Evolutionary conservation across 2,888 invertebrate species (phyloP), one percentile per base, ranked within the genome.

Genomic region (Tromatobia lineatoria): DNA sequence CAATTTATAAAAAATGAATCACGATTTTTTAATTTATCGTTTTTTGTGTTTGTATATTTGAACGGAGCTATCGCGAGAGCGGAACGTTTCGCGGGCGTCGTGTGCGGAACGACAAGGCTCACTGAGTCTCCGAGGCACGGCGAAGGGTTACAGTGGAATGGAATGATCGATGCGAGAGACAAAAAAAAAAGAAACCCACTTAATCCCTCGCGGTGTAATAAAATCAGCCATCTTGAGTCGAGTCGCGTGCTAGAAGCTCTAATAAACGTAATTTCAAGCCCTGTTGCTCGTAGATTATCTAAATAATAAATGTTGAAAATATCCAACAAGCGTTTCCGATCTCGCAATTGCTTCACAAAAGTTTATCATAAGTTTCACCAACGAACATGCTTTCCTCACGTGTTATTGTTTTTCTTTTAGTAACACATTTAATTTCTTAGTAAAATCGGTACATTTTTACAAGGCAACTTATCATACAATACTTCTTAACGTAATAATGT

Each of bases 361-460:
- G 50, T 61, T 38, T 52, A 38, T 47, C 42, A 50, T 42, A 25
- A 80, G 15, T 15, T 18, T 50, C 29, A 25, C 11, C 29, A 29
- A 69, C 29, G 15, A 50, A 29, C 29, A 50, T 50, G 25, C 69
- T 29, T 50, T 69, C n/a, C 15, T 61, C 45, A 47, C 23, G 47
- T 52, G 20, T 74, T 67, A 61, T 70, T 42, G 25, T 69, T 80
- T 88, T 88, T 88, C 86, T 90, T 89, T 91, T 85, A 87, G 85
- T 91, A 91, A 91, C 91, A 91, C 90, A 91, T 91, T 91, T 91
- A 91, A 91, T 91, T 90, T 90, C 90, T 91, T 89, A 90, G 89
- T 91, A 89, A 91, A 91, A 90, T 91, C 89, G 91, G 88, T 91
- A 91, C 91, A 91, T 91, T 91, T 91, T 91, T 91, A 91, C 91